Evolutionary conservation across 1,140 invertebrate species (phyloP), one percentile per base, ranked within the genome.

Genomic region (Pectinophora gossypiella): DNA sequence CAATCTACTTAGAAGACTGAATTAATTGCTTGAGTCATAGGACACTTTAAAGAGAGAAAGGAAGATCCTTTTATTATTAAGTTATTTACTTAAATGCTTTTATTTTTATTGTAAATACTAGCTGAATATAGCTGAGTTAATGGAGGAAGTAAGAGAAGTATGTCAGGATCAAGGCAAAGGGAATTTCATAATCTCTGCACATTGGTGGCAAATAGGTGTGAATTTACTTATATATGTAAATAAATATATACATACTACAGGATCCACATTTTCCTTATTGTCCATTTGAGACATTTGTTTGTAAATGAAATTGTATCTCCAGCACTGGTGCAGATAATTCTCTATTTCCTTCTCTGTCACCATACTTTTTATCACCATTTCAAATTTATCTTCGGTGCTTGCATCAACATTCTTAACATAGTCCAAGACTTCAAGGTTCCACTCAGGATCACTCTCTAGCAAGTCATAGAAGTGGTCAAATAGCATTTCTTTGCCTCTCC

Each of bases 331-430:
- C 13, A 85, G 51, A 48, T 82, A 82, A 48, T 79, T 75, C 20
- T 84, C 79, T 19, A 86, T 59, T 51, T 86, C 80, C 5, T 83
- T 78, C 45, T 76, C 71, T 0, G 77, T 73, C 0, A 72, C 66
- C 19, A 73, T 62, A 51, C 73, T 75, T 42, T 66, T 71, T 6
- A 81, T 70, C 0, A 81, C 64, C 56, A 66, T 59, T 19, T 80
- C 78, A 61, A 81, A 73, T 38, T 83, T 86, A 55, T 81, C 80
- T 40, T 86, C 83, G 0, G 77, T 83, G 52, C 74, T 79, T 3
- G 76, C 83, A 56, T 83, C 66, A 13, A 83, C 61, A 61, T 81
- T 81, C n/a, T 66, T 45, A 5, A 85, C 54, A 48, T 81, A 81
- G 36, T 82, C 68, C 35, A 79, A 27, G 1, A 50, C 58, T 19